Evolutionary conservation across 2,888 invertebrate species (phyloP).

Genomic region (Lamellibrachia satsuma): DNA sequence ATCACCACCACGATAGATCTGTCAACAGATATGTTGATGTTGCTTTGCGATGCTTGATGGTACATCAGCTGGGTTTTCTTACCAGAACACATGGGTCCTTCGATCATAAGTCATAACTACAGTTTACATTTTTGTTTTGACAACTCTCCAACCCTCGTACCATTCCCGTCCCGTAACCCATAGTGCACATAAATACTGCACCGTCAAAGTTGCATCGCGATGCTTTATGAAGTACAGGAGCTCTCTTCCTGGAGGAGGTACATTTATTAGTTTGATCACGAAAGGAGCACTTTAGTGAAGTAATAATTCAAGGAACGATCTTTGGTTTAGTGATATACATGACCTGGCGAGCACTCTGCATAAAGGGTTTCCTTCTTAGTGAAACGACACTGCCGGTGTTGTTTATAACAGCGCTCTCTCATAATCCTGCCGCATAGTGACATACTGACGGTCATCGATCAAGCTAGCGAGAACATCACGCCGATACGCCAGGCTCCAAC

Average conservation of each 20-base stretch:
- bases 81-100: neutral
- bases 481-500: neutral
- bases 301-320: neutral
- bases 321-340: neutral
- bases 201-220: no score
- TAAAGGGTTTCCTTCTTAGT: neutral
- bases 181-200: neutral
- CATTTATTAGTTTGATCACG: neutral
- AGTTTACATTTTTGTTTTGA: neutral
- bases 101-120: neutral
- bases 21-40: no score
- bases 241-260: neutral
- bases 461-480: neutral
- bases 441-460: neutral
- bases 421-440: constrained; percentile 3
- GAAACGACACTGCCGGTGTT: neutral
- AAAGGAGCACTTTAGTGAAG: neutral
- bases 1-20: no score
- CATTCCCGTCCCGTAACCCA: neutral
- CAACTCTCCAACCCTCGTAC: neutral
- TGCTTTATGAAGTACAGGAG: neutral
- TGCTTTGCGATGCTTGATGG: no score
- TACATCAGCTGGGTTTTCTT: neutral
- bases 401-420: neutral
- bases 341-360: neutral